Conservation (phyloP, 2,888 invertebrate genomes). For the Ormia ochracea region DNA sequence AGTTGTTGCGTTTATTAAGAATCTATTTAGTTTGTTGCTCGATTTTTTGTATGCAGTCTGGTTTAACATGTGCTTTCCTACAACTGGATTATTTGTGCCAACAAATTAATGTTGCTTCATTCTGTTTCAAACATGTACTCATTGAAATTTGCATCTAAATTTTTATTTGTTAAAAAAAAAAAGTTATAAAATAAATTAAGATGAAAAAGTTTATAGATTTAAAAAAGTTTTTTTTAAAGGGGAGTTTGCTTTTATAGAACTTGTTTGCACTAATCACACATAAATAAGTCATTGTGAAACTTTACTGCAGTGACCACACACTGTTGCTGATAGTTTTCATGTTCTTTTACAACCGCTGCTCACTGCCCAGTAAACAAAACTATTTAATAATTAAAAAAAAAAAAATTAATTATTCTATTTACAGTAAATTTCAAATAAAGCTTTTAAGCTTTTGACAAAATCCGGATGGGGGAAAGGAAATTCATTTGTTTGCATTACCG, state of each 20-base stretch:
- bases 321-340: neutral
- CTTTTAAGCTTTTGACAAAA: no score
- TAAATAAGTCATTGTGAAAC: no score
- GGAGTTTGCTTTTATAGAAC: neutral
- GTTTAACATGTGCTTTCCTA: neutral
- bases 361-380: neutral
- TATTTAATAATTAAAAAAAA: no score
- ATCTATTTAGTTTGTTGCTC: conserved; percentile 29
- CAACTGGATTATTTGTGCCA: conserved; percentile 12
- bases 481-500: no score
- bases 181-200: neutral
- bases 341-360: neutral
- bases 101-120: conserved; percentile 35
- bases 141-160: neutral
- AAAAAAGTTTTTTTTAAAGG: neutral
- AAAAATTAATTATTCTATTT: no score
- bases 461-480: no score
- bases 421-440: no score
- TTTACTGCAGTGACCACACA: neutral
- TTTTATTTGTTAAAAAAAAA: no score
- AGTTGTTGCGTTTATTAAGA: conserved; percentile 1
- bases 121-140: neutral
- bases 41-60: neutral
- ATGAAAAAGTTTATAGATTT: neutral
- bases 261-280: no score